Evolutionary conservation across 2,888 invertebrate genomes (phyloP).

Genomic region (Lymantria dispar): DNA sequence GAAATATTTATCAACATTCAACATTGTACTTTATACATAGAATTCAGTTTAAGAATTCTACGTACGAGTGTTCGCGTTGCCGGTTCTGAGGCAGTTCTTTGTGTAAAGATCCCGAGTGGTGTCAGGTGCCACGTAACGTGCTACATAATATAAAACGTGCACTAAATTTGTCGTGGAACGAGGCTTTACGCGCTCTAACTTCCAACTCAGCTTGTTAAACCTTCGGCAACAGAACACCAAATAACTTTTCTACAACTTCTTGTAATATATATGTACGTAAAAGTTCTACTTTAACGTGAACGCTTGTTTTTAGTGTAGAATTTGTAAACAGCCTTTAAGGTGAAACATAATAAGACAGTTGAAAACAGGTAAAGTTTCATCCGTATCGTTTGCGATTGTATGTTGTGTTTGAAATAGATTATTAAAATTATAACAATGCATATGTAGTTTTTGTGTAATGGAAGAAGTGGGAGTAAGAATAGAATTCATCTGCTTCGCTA

Average conservation of each 20-base stretch:
- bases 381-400: background rate
- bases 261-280: constrained; percentile 30
- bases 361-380: constrained; percentile 17
- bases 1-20: no score
- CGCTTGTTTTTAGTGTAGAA: constrained; percentile 35
- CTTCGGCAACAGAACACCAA: constrained; percentile 27
- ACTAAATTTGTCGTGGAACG: constrained; percentile 37
- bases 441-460: no score
- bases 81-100: constrained; percentile 32
- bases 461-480: no score
- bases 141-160: constrained; percentile 50
- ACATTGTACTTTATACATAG: no score
- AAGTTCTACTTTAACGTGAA: constrained; percentile 27
- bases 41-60: no score
- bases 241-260: constrained; percentile 39
- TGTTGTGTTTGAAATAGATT: no score
- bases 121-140: constrained; percentile 39
- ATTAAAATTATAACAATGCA: no score
- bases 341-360: constrained; percentile 25
- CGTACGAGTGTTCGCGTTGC: no score
- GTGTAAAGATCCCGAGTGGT: constrained; percentile 37
- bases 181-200: constrained; percentile 38
- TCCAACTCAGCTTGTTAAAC: constrained; percentile 37
- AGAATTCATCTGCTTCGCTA: no score
- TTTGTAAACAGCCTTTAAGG: constrained; percentile 30